Evolutionary conservation across 2,797 vertebrate species (phyloP), one percentile per base, ranked within the genome.

Genomic region (Oophaga sylvatica): DNA sequence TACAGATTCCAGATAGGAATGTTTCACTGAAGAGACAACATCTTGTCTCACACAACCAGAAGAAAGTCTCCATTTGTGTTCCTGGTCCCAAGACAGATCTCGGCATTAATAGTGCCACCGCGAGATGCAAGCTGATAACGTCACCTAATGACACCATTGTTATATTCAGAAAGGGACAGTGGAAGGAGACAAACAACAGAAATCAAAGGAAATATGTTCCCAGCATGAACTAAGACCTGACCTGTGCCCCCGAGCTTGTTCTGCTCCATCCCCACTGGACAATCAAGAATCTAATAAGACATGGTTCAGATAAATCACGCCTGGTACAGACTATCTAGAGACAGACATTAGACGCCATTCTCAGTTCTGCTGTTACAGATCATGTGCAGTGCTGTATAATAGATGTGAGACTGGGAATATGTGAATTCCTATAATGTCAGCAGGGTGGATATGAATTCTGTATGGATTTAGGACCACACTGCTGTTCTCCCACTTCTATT

Each of bases 21-120:
- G 67, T 75, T 29, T 71, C 31, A 57, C 76, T 57, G 31, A 62
- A 57, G 41, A 60, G 45, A 77, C 35, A 48, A 77, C 12, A 65
- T 79, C 84, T 68, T 65, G 59, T 77, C 59, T 65, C 41, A 35
- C 56, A 62, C 26, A 73, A 35, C 10, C 31, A 84, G 82, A 84
- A 73, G 81, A 83, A 73, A 73, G 31, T 71, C 68, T 41, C 73
- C 68, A 59, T 62, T 84, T 84, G 83, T 84, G 48, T 60, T 62
- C 6, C 31, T 48, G 41, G 6, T 57, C 26, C 57, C 80, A n/a
- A 31, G 70, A 65, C 4, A 57, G 80, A 82, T 19, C 17, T 73
- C 16, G 45, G 15, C 22, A 63, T 62, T 80, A 80, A 63, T 71
- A 65, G 56, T 35, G 65, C 57, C 11, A 80, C 75, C 45, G 48